Evolutionary conservation across 2,113 vertebrate species (phyloP).

Genomic region (Chitala chitala): DNA sequence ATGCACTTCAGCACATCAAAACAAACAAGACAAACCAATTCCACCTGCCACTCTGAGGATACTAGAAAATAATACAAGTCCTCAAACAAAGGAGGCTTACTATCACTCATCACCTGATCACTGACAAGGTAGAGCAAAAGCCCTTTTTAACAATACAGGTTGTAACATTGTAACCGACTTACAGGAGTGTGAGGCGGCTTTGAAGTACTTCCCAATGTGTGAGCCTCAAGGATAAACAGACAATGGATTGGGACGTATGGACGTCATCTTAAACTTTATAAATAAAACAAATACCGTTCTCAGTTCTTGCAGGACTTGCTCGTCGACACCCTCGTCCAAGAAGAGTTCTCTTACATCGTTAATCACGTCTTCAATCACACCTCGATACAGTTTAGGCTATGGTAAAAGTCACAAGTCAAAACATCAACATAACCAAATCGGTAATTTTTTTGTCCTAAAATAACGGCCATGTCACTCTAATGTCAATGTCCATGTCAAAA

Average conservation of each 20-base stretch:
- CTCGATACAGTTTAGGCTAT: slow-evolving; percentile 92
- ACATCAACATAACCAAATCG: neutral
- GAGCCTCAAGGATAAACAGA: neutral
- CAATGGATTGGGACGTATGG: no score
- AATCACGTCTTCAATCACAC: slow-evolving; percentile 97
- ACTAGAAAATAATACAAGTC: neutral
- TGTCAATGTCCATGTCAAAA: no score
- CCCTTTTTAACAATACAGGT: neutral
- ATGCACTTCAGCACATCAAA: neutral
- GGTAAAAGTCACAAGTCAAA: neutral
- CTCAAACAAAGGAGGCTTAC: neutral
- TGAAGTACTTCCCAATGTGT: no score
- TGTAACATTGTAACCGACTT: neutral
- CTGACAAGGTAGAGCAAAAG: neutral
- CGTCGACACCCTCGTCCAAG: slow-evolving; percentile 95
- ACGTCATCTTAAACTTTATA: neutral
- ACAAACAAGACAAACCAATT: no score
- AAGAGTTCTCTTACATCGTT: slow-evolving; percentile 95
- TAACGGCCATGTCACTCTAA: neutral
- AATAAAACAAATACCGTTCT: slow-evolving; percentile 74
- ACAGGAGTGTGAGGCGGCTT: neutral
- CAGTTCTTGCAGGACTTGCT: slow-evolving; percentile 93
- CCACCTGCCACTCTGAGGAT: neutral
- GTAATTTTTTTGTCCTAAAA: no score
- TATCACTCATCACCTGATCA: neutral